Evolutionary conservation across 2,113 vertebrate genomes (phyloP).

Genomic region (Rafetus swinhoei): DNA sequence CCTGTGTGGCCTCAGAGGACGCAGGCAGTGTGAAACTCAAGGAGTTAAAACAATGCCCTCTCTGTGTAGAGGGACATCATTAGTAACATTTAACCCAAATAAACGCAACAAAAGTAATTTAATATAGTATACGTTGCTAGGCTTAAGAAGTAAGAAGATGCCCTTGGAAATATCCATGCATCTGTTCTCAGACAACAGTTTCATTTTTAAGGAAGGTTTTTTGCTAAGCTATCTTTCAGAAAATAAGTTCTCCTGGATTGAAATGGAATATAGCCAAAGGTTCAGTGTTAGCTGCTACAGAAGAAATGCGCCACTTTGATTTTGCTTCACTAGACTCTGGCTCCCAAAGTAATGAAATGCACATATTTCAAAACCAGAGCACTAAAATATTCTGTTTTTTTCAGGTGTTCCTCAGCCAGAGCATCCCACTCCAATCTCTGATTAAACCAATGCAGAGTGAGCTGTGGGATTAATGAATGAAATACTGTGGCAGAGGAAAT

Average conservation of each 20-base stretch:
- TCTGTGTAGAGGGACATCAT: background rate
- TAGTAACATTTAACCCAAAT: background rate
- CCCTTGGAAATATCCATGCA: background rate
- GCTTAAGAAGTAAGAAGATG: background rate
- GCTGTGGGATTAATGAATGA: conserved; percentile 31
- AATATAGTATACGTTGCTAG: rapidly evolving
- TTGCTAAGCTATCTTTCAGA: background rate
- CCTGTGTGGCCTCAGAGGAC: background rate
- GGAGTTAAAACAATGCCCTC: too few species aligned
- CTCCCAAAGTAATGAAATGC: background rate
- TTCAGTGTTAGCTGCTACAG: background rate
- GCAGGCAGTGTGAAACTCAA: background rate
- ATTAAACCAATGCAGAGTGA: conserved; percentile 10
- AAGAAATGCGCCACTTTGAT: background rate
- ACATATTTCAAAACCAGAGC: background rate
- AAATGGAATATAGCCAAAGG: background rate
- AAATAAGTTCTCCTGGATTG: background rate
- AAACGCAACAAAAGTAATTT: background rate
- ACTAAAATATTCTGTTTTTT: background rate
- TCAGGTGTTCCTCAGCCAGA: background rate
- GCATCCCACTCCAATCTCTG: conserved; percentile 27
- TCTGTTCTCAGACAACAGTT: background rate
- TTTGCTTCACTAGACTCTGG: background rate
- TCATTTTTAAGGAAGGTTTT: too few species aligned
- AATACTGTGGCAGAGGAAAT: background rate